Percentiles rank a stretch among this genome's conserved stretches.
These are phyloP conservation scores for Hylaeus volcanicus DNA, from an alignment of 1,140 invertebrate species.

Conservation along the genomic window DNA sequence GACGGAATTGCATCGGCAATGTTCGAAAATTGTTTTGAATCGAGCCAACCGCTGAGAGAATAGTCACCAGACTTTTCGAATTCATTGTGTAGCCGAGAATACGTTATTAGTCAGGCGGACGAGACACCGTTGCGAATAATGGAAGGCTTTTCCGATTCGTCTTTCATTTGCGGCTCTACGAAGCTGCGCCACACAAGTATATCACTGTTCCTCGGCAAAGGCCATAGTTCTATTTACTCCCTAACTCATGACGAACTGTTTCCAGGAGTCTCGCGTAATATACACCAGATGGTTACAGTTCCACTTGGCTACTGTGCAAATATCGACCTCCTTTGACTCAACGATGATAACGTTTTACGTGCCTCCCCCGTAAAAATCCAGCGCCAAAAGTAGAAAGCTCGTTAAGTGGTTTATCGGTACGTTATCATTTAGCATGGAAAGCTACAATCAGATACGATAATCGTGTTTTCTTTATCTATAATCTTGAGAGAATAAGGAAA, in stretches of 20 bases:
- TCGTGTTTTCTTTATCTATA: too few relatives aligned
- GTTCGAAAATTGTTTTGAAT: too few relatives aligned
- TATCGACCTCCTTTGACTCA: neutral
- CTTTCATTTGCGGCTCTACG: neutral
- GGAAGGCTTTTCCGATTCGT: neutral
- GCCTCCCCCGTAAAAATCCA: neutral
- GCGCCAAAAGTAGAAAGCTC: neutral
- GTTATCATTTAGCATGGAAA: too few relatives aligned
- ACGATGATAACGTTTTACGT: neutral
- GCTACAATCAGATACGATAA: too few relatives aligned
- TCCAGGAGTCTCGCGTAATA: conserved; percentile 32
- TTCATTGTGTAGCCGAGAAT: neutral
- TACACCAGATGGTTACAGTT: conserved; percentile 39
- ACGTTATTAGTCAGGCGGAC: neutral
- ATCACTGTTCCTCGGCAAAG: neutral
- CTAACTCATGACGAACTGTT: conserved; percentile 28
- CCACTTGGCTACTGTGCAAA: conserved; percentile 27
- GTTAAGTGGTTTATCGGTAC: too few relatives aligned
- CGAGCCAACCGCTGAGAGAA: too few relatives aligned
- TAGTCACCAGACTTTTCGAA: neutral
- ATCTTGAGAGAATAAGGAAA: too few relatives aligned
- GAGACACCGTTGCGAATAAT: neutral
- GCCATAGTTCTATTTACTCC: conserved; percentile 8
- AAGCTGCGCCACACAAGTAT: neutral
- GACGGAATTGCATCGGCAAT: too few relatives aligned